Evolutionary conservation across 2,888 invertebrate species (phyloP).

Genomic region (Nebria salina): DNA sequence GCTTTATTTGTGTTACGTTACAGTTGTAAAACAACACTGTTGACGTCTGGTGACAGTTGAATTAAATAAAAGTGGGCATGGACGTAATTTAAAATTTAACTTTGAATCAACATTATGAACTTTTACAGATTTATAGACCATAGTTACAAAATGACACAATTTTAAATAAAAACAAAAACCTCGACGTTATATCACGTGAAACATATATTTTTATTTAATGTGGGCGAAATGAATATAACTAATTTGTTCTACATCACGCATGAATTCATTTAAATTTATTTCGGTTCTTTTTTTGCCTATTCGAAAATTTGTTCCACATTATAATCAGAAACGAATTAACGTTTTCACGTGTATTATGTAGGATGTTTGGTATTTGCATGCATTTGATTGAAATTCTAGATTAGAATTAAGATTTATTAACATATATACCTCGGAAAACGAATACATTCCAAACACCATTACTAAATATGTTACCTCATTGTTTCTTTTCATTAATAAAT

Average conservation of each 20-base stretch:
- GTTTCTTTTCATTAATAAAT: too few species aligned
- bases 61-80: background rate
- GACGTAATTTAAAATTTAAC: background rate
- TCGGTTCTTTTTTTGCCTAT: background rate
- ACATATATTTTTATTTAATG: background rate
- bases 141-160: background rate
- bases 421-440: background rate
- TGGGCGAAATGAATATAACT: background rate
- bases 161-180: background rate
- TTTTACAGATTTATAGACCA: background rate
- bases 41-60: background rate
- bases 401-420: background rate
- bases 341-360: background rate
- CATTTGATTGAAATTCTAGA: background rate
- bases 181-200: background rate
- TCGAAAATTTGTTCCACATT: background rate
- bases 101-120: background rate
- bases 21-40: background rate
- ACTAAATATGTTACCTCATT: background rate
- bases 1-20: background rate
- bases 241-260: slow-evolving; percentile 1
- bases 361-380: background rate
- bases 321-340: background rate
- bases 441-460: background rate
- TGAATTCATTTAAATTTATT: background rate